Evolutionary conservation across 1,140 invertebrate species (phyloP), one percentile per base, ranked within the genome.

Genomic region (Aphelinus atriplicis): DNA sequence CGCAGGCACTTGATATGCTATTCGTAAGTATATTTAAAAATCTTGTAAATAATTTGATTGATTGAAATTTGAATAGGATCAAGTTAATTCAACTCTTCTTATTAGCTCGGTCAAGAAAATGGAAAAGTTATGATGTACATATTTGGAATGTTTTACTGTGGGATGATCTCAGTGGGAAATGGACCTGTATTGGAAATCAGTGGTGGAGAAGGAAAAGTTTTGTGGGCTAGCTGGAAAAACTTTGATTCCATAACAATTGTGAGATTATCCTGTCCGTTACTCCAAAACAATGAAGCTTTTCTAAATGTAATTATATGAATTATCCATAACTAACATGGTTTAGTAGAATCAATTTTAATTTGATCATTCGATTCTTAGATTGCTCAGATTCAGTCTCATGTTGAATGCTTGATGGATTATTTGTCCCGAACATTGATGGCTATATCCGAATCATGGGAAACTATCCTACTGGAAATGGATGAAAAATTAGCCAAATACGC

Each of bases 361-460:
- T 71, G 67, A 55, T 48, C 68, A 43, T 63, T 76, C 43, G 45
- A 48, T 63, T 63, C 62, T 58, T 7, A 86, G 85, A 63, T 88
- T 50, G 87, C 87, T 0, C 84, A 86, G 81, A 82, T 82, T 66
- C 86, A 88, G 81, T 85, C 85, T 48, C 84, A 86, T 46, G 79
- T 87, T 7, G 85, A 87, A 75, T 88, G 82, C 76, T 78, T 88
- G 10, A 88, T 86, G 82, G 91, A 91, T 80, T 94, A 95, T 83
- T 89, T 95, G 47, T 91, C 91, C 53, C 91, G 92, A 78, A 94
- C 94, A 2, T 92, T 96, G 83, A 91, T 91, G 78, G 93, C 94
- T n/a, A 94, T 98, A 80, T 93, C 91, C 61, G 96, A 98, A 88
- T 94, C 95, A 0, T 98, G 96, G 95, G 97, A 98, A 88, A 96